Evolutionary conservation across 2,113 vertebrate genomes (phyloP).

Genomic region (Megalops atlanticus): DNA sequence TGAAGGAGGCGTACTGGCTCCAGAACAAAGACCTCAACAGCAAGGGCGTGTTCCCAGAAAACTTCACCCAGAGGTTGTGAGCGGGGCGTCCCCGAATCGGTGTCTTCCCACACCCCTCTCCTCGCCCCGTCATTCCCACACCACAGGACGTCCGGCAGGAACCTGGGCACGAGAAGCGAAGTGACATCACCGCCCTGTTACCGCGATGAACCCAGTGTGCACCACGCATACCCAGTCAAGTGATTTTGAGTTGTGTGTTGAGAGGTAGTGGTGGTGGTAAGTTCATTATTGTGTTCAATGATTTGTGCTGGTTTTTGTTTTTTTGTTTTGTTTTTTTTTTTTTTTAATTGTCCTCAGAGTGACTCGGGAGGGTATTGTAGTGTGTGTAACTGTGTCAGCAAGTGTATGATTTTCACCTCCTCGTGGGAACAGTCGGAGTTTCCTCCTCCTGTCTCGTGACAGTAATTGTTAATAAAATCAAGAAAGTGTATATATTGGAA

Average conservation of each 20-base stretch:
- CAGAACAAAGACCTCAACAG: conserved; percentile 82
- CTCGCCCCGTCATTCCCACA: neutral
- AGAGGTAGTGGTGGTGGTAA: conserved; percentile 44
- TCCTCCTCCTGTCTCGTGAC: neutral
- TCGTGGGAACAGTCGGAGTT: neutral
- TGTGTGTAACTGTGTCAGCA: neutral
- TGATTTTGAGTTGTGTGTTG: conserved; percentile 43
- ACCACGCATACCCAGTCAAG: conserved; percentile 30
- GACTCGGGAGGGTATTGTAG: neutral
- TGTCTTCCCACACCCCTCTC: neutral
- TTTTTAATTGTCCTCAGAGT: neutral
- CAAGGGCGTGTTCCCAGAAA: conserved; percentile 94
- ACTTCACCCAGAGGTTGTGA: conserved; percentile 92
- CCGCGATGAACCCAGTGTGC: neutral
- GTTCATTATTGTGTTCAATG: conserved; percentile 49
- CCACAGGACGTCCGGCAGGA: neutral
- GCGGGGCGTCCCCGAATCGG: conserved; percentile 37
- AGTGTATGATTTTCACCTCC: neutral
- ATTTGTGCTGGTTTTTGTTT: neutral
- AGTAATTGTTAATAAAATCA: neutral
- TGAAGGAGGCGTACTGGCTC: conserved; percentile 89
- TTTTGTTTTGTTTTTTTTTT: conserved; percentile 1
- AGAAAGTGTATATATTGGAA: neutral
- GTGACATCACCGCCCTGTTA: neutral
- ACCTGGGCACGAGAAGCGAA: conserved; percentile 41